Conservation (phyloP, 2,888 invertebrate genomes). For the Automeris io region DNA sequence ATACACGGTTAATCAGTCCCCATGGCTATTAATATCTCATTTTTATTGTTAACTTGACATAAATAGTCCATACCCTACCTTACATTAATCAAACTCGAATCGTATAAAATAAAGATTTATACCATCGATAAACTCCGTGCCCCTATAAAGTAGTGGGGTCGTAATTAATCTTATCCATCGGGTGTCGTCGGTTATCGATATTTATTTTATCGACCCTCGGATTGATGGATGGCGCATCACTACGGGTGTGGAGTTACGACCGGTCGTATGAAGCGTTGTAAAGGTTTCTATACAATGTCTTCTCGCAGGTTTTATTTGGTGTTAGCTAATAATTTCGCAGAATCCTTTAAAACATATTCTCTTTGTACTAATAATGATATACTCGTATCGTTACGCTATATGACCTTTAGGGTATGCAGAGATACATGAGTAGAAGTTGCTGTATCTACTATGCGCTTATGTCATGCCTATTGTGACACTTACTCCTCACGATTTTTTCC, state of each 20-base stretch:
- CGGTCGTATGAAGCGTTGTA: slow-evolving; percentile 58
- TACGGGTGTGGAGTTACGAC: slow-evolving; percentile 55
- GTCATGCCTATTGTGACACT: too few species aligned
- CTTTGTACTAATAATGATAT: too few species aligned
- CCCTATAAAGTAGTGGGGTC: slow-evolving; percentile 5
- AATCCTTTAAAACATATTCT: too few species aligned
- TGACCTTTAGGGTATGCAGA: too few species aligned
- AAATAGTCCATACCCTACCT: slow-evolving; percentile 9
- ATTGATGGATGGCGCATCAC: slow-evolving; percentile 29
- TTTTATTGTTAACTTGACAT: slow-evolving; percentile 10
- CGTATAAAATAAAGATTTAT: slow-evolving; percentile 6
- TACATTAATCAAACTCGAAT: slow-evolving; percentile 7
- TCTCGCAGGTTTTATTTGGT: slow-evolving; percentile 2
- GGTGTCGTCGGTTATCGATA: slow-evolving; percentile 14
- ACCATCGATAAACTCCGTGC: slow-evolving; percentile 1
- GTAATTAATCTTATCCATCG: slow-evolving; percentile 12
- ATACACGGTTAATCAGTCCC: neutral
- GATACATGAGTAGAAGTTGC: too few species aligned
- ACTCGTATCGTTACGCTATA: too few species aligned
- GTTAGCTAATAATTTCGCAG: slow-evolving; percentile 3
- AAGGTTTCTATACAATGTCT: slow-evolving; percentile 38
- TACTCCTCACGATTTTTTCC: too few species aligned
- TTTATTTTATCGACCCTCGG: slow-evolving; percentile 6
- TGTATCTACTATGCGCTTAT: too few species aligned
- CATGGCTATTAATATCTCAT: slow-evolving; percentile 1